These are phyloP conservation scores for Sorex fumeus DNA, from an alignment of 2,113 vertebrate species.

Conservation along the genomic window DNA sequence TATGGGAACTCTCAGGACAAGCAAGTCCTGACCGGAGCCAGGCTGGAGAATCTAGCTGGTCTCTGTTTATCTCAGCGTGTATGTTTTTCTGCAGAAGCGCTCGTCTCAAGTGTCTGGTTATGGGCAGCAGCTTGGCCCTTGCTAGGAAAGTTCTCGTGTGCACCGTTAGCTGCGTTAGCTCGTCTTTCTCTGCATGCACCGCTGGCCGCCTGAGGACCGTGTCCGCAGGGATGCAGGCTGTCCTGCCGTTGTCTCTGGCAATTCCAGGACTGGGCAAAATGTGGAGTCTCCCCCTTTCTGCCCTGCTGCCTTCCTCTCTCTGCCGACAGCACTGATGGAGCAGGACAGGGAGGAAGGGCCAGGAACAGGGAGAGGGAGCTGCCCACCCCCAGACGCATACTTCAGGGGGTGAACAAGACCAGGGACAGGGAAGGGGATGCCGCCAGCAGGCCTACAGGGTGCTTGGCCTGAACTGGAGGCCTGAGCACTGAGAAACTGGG, in stretches of 20 bases:
- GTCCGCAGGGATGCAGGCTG: no score
- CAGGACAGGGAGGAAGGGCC: no score
- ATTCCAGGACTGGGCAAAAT: not conserved
- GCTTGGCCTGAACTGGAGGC: not conserved
- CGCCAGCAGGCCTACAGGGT: not conserved
- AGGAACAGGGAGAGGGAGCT: no score
- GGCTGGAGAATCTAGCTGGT: not conserved
- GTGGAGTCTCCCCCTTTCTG: not conserved
- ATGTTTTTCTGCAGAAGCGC: slow-evolving; percentile 25
- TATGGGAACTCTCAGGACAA: not conserved
- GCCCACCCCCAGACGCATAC: no score
- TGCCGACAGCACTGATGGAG: no score
- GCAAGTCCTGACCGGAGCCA: not conserved
- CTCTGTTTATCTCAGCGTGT: not conserved
- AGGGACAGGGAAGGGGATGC: not conserved
- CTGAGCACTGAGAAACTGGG: not conserved
- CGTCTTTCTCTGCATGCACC: not conserved
- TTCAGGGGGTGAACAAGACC: not conserved
- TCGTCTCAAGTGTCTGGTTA: not conserved
- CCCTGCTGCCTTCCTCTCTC: no score
- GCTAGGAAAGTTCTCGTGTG: no score
- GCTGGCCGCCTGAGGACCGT: not conserved
- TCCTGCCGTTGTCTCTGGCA: not conserved
- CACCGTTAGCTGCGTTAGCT: fast-evolving
- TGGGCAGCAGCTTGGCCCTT: not conserved